Evolutionary conservation across 2,797 vertebrate species (phyloP).

Genomic region (Nannoperca obscura): DNA sequence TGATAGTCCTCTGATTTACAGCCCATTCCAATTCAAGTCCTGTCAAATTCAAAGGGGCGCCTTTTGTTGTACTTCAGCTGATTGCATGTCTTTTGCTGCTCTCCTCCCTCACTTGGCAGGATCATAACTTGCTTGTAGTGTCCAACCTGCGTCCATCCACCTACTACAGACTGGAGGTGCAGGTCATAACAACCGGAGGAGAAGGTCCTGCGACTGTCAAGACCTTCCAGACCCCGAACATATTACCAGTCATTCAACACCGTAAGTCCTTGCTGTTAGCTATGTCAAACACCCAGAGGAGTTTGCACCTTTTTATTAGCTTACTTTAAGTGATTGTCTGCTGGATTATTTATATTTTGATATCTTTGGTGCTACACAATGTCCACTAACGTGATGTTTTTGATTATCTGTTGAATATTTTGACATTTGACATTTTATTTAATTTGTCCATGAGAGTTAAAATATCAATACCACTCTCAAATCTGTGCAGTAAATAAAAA

Average conservation of each 20-base stretch:
- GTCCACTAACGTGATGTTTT: neutral
- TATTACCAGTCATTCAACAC: constrained; percentile 83
- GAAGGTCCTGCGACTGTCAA: constrained; percentile 92
- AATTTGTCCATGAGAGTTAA: neutral
- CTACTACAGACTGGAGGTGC: constrained; percentile 94
- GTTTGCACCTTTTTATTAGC: neutral
- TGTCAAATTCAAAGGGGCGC: constrained; percentile 44
- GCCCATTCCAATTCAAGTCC: constrained; percentile 49
- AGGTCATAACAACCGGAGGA: constrained; percentile 90
- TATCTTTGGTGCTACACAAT: neutral
- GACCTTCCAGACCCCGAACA: constrained; percentile 90
- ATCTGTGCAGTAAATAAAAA: neutral
- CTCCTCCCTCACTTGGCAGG: constrained; percentile 78
- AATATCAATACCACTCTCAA: neutral
- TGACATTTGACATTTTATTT: neutral
- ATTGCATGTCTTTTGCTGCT: constrained; percentile 47
- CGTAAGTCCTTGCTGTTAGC: constrained; percentile 82
- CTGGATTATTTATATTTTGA: neutral
- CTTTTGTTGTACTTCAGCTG: constrained; percentile 57
- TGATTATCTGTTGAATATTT: neutral
- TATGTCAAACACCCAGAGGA: neutral
- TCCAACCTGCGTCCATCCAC: constrained; percentile 90
- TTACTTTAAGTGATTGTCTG: neutral
- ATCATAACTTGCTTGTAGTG: constrained; percentile 90
- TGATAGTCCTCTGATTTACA: constrained; percentile 52